Evolutionary conservation across 64 coral and sea anemone species (phyloP).

Genomic region (Montipora efflorescens): DNA sequence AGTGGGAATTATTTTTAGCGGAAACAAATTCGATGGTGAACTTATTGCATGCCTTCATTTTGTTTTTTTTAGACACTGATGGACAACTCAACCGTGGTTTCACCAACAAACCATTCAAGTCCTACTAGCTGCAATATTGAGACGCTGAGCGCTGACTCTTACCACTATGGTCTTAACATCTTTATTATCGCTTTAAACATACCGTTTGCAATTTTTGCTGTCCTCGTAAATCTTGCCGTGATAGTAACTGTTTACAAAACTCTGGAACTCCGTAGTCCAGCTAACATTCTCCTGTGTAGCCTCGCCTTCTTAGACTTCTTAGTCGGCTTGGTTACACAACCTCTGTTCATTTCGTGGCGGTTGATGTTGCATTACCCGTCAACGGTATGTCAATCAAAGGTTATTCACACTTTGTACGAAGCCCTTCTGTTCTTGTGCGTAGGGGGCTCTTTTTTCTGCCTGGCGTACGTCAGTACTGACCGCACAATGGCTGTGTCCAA

Average conservation of each 20-base stretch:
- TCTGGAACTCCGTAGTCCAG: constrained; percentile 35
- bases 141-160: not conserved
- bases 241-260: constrained; percentile 6
- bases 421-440: constrained; percentile 43
- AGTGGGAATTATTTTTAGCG: too few species aligned
- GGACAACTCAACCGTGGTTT: not conserved
- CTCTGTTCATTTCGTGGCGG: constrained; percentile 53
- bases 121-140: not conserved
- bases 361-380: constrained; percentile 45
- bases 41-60: not conserved
- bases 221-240: constrained; percentile 20
- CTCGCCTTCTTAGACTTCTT: constrained; percentile 49
- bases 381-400: constrained; percentile 20
- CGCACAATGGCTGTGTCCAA: constrained; percentile 38
- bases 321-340: constrained; percentile 45
- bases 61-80: constrained; percentile 17
- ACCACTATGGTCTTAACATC: constrained; percentile 36
- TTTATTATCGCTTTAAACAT: constrained; percentile 39
- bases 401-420: constrained; percentile 47
- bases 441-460: constrained; percentile 44
- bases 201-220: constrained; percentile 54
- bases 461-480: constrained; percentile 54
- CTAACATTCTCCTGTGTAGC: constrained; percentile 42
- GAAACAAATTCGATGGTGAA: too few species aligned
- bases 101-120: not conserved